Percentiles rank a stretch among this genome's conserved stretches.
Evolutionary conservation across 2,113 vertebrate species (phyloP).

Genomic region (Silurus glanis): DNA sequence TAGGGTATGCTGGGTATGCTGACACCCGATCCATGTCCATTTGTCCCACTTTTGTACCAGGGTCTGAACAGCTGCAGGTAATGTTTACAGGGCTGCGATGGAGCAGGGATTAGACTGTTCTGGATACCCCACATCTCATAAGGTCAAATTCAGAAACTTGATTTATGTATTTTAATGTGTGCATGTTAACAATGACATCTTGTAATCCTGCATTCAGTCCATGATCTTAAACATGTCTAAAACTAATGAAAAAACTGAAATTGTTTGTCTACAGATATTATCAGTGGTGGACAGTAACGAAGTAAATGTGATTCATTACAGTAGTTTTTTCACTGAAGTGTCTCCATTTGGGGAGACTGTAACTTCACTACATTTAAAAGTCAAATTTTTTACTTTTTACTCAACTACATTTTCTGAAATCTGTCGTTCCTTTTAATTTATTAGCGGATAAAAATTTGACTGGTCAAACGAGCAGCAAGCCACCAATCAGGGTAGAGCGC

Average conservation of each 20-base stretch:
- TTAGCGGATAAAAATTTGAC: too few relatives aligned
- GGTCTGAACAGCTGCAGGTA: slow-evolving; percentile 48
- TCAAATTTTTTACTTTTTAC: too few relatives aligned
- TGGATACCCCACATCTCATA: slow-evolving; percentile 21
- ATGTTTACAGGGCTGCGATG: background rate
- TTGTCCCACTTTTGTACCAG: slow-evolving; percentile 13
- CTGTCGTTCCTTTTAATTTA: too few relatives aligned
- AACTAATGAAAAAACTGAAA: background rate
- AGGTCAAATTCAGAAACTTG: slow-evolving; percentile 31
- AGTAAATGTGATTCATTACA: too few relatives aligned
- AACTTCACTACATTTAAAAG: too few relatives aligned
- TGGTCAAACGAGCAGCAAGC: too few relatives aligned
- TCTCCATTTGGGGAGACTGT: too few relatives aligned
- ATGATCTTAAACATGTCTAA: background rate
- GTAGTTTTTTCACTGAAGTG: too few relatives aligned
- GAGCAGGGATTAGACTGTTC: slow-evolving; percentile 41
- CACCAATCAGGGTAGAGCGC: too few relatives aligned
- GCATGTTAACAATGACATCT: background rate
- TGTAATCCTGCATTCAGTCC: background rate
- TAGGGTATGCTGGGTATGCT: background rate
- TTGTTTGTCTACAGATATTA: background rate
- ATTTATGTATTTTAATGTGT: background rate
- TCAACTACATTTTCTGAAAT: too few relatives aligned
- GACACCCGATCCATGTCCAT: slow-evolving; percentile 33
- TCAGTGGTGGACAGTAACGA: too few relatives aligned